Evolutionary conservation across 2,888 invertebrate species (phyloP), one percentile per base, ranked within the genome.

Genomic region (Ormyrus labotus): DNA sequence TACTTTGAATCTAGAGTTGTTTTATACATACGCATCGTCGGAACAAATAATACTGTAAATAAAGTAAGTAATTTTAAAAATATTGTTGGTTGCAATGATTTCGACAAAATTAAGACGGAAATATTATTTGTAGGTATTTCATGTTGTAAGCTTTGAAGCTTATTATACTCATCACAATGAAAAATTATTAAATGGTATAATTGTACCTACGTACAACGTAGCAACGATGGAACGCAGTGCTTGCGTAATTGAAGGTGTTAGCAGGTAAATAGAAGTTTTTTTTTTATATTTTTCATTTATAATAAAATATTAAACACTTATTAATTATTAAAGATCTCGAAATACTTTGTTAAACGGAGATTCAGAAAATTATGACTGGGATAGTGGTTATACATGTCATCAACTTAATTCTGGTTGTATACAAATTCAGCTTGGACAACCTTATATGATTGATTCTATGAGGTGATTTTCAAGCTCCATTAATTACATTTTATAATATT

Each of bases 331-430:
- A 87, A 95, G 99, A 10, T 96, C 96, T 67, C 94, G 99, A 84
- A 98, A 99, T 92, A 97, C 98, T 0, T 93, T 99, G 10, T 93
- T 99, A 81, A 99, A 99, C 93, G 99, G 99, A 11, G 98, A 99
- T 91, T 96, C 94, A 75, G 94, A 95, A 87, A 96, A 96, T 92
- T 99, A 99, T 91, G 98, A 99, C 92, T 99, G 99, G 99, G 99
- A 99, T 92, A 96, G 96, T 75, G 99, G 99, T 83, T 99, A 99
- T 91, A 99, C 98, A 5, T 99, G 98, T 91, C 98, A 99, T 92
- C 98, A 98, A 92, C 92, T 98, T 82, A 97, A 98, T 85, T 96
- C 97, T 84, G 99, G 99, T 80, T 95, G 97, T 85, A 98, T 99
- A 88, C 94, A 98, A 86, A 96, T 99, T 82, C 98, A 99, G 92